Evolutionary conservation across 2,888 invertebrate genomes (phyloP), one percentile per base, ranked within the genome.

Genomic region (Drosophila formosana): DNA sequence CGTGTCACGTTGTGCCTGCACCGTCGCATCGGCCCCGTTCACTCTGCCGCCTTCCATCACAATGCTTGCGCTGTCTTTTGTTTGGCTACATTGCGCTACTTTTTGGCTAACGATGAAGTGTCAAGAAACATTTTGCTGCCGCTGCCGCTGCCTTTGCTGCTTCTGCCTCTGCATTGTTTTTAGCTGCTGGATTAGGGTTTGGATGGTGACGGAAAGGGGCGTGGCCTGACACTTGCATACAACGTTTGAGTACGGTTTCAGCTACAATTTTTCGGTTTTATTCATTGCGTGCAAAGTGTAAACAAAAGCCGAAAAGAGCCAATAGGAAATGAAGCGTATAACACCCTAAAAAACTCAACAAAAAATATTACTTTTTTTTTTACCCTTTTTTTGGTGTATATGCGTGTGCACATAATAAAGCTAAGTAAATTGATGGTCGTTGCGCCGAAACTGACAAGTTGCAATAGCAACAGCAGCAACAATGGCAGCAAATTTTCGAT

Each of bases 101-200:
- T 89, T 84, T 75, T 75, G 81, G 82, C 84, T 84, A 88, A 89
- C 82, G 88, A 90, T 90, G 82, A 90, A 90, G 85, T 90, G 88
- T 90, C 91, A 90, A 90, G 88, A 86, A 84, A 83, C 74, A 71
- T 72, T 80, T 85, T 82, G 72, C 81, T 80, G 71, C 52, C 45
- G 72, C 81, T 80, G 71, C 52, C 45, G 30, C 28, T 43, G 28
- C 18, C 18, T 18, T 18, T 18, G 18, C 18, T 18, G 18, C 18
- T 18, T 18, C 32, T 61, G 71, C 56, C 66, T 62, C 56, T 65
- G 51, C 69, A 80, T 76, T 84, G 71, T 88, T 81, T 66, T 65
- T 55, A 30, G 41, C 9, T 11, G 28, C 11, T 26, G 3, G 30
- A n/a, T 23, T 8, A 8, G n/a, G 41, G 30, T 11, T 7, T 30